Evolutionary conservation across 1,140 invertebrate species (phyloP).

Genomic region (Caenorhabditis brenneri): DNA sequence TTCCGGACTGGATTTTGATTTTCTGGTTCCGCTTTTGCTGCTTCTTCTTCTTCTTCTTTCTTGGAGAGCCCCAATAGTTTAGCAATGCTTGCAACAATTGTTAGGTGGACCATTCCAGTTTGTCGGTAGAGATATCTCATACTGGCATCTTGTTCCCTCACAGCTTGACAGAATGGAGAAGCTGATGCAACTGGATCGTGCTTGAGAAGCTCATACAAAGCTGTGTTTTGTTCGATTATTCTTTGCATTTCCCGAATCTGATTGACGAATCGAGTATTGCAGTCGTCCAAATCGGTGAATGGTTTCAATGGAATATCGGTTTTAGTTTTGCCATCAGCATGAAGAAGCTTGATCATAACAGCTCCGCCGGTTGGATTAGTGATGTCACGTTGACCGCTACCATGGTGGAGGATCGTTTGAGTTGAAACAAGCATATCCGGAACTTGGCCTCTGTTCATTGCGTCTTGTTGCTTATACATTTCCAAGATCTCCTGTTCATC

Average conservation of each 20-base stretch:
- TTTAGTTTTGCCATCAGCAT: neutral
- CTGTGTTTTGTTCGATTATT: neutral
- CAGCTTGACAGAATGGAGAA: neutral
- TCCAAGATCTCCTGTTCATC: neutral
- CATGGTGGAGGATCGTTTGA: neutral
- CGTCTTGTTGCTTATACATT: neutral
- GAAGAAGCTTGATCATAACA: neutral
- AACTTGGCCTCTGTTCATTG: neutral
- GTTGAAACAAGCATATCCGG: neutral
- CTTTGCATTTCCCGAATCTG: neutral
- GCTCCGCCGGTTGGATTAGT: too few species aligned
- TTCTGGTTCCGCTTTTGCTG: neutral
- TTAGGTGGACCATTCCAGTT: constrained; percentile 1
- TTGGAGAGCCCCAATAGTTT: neutral
- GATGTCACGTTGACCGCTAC: neutral
- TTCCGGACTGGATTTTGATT: neutral
- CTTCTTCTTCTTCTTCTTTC: neutral
- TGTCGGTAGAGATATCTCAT: neutral
- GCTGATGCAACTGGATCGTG: neutral
- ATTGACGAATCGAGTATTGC: neutral
- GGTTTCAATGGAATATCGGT: neutral
- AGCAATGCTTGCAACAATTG: constrained; percentile 1
- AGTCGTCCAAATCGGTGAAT: neutral
- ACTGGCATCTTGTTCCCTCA: neutral
- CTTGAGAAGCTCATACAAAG: too few species aligned